Percentiles rank a stretch among this genome's conserved stretches.
Evolutionary conservation across 2,113 vertebrate genomes (phyloP).

Genomic region (Pteropus alecto): DNA sequence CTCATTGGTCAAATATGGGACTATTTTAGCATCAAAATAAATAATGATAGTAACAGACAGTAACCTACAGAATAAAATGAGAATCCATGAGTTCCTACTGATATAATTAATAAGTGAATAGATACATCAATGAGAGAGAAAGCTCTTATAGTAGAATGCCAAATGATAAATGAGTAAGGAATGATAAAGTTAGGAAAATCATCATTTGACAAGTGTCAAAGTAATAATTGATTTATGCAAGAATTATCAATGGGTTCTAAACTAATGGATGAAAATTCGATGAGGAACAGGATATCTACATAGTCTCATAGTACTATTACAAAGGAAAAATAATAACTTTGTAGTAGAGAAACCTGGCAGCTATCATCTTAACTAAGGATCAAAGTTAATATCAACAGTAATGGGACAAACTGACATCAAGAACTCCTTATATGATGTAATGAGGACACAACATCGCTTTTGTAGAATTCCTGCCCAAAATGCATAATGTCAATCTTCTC

Average conservation of each 20-base stretch:
- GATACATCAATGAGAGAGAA: neutral
- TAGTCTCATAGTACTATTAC: neutral
- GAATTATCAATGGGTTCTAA: neutral
- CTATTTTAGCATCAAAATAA: constrained; percentile 12
- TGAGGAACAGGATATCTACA: neutral
- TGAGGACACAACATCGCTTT: neutral
- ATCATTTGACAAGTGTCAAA: neutral
- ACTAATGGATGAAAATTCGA: neutral
- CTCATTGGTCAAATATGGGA: neutral
- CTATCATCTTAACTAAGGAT: neutral
- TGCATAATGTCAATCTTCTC: neutral
- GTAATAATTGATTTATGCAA: neutral
- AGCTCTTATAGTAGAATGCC: neutral
- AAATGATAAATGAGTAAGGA: neutral
- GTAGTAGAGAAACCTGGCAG: neutral
- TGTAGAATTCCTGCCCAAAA: neutral
- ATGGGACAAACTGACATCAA: neutral
- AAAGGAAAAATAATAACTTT: neutral
- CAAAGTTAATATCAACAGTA: neutral
- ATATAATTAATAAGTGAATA: neutral
- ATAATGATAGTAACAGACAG: neutral
- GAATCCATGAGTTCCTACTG: neutral
- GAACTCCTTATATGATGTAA: neutral
- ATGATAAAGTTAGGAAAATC: neutral
- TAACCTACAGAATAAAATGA: neutral